Base-by-base conservation (phyloP, 2,797 vertebrate genomes). In the Merluccius polli region DNA sequence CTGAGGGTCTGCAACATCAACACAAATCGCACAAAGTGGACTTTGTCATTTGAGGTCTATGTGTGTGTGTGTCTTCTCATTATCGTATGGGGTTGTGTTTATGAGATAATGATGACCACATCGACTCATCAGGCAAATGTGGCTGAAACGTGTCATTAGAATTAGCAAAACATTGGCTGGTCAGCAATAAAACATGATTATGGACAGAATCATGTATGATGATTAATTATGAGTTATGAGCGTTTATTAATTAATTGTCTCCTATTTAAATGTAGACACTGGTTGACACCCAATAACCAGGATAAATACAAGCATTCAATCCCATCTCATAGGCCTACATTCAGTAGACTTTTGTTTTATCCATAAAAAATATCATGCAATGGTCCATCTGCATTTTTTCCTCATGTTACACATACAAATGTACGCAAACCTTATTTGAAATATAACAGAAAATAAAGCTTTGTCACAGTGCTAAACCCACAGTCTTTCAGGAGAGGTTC, bases 1-100 rank as follows among this genome's bases (percentile, higher is more conserved):
- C 41, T 85, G 89, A 52, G 84, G 70, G 65, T 90, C 94, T 95
- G 91, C 85, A 84, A 92, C 36, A 21, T n/a, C 30, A 31, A 70
- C 30, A 33, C 30, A 33, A n/a, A 7, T 11, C 29, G 32, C 68
- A 70, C 68, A 70, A 2, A 18, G 41, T 18, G 41, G 10, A 2
- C 15, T 41, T 41, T 41, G 38, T 41, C 15, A 21, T 15, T 18
- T 59, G 6, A 59, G 11, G 65, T 30, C 24, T 68, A 2, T 68
- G 27, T 30, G 65, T 59, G 52, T 59, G 7, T 63, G 52, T 63
- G 68, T 70, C 27, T 70, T 41, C 38, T 41, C 38, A 41, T 41
- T 3, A 12, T 41, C 38, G 31, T 70, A 0, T 70, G 59, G 4
- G 59, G 21, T n/a, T 27, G 59, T 65, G 59, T n/a, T 27, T n/a